Percentiles rank a stretch among this genome's conserved stretches.
Conservation (phyloP, 1,140 invertebrate genomes). For the Pseudomyrmex cubaensis region DNA sequence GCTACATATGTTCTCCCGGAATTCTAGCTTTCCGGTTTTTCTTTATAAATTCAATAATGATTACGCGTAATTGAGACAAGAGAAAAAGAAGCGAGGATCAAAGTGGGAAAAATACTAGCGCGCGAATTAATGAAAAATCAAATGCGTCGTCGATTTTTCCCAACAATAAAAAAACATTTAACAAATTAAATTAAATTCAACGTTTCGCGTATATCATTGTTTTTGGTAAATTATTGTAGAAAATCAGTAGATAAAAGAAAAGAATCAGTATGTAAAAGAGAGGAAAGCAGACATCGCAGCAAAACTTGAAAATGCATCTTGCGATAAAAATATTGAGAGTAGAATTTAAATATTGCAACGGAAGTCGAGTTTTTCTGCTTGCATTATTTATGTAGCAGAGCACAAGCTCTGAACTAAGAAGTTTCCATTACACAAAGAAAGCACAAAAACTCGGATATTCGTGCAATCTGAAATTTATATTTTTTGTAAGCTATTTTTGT, state of each 20-base stretch:
- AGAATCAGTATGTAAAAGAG: background rate
- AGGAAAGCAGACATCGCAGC: constrained; percentile 18
- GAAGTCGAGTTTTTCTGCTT: constrained; percentile 45
- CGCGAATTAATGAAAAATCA: too few relatives aligned
- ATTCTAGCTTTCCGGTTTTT: constrained; percentile 39
- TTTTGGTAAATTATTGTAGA: background rate
- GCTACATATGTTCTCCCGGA: constrained; percentile 24
- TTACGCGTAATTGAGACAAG: background rate
- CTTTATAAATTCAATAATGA: background rate
- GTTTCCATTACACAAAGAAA: constrained; percentile 19
- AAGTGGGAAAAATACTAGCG: background rate
- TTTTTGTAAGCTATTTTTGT: constrained; percentile 5
- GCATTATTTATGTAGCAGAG: constrained; percentile 46
- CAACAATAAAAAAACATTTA: background rate
- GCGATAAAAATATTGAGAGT: constrained; percentile 43
- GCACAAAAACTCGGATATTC: constrained; percentile 4
- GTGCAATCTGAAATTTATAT: constrained; percentile 30
- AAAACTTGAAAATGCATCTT: constrained; percentile 46
- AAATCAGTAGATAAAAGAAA: background rate
- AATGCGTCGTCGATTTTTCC: too few relatives aligned
- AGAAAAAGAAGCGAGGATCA: background rate
- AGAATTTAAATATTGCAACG: constrained; percentile 52
- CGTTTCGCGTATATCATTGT: background rate
- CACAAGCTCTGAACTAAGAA: constrained; percentile 32
- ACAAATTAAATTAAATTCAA: background rate